phyloP scores from a whole-genome alignment of 2,797 vertebrate genomes.

The Hephaestus fuliginosus region DNA sequence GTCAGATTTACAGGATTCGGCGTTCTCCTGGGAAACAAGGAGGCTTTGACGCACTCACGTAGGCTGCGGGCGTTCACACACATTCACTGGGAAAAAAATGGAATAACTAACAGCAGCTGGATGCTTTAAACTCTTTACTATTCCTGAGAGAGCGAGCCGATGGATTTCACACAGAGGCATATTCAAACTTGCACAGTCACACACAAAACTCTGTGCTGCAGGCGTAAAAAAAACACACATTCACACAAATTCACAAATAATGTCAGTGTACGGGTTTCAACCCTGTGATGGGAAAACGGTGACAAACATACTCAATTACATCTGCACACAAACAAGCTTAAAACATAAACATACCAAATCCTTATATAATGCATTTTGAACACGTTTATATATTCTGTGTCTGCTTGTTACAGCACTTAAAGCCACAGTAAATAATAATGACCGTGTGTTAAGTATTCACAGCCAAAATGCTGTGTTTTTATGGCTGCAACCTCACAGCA shows the following conservation, averaged over 20 bases:
- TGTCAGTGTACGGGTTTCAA: conserved; percentile 28
- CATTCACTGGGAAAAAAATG: conserved; percentile 21
- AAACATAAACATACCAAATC: no score
- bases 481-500: no score
- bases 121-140: conserved; percentile 9
- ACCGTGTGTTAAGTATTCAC: no score
- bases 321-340: no score
- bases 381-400: no score
- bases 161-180: conserved; percentile 60
- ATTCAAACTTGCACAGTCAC: conserved; percentile 31
- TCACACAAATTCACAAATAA: background rate
- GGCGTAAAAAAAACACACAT: background rate
- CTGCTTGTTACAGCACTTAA: no score
- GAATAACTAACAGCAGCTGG: background rate
- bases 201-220: background rate
- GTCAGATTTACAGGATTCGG: conserved; percentile 80
- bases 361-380: no score
- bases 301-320: no score
- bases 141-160: conserved; percentile 62
- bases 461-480: no score
- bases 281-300: background rate
- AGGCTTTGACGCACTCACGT: conserved; percentile 55
- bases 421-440: no score
- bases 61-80: conserved; percentile 33
- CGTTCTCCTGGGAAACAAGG: conserved; percentile 79